A percentile compares a stretch with the other conserved stretches of the same genome.
Conservation (phyloP, 1,140 invertebrate species). For the Matsumurasca onukii region DNA sequence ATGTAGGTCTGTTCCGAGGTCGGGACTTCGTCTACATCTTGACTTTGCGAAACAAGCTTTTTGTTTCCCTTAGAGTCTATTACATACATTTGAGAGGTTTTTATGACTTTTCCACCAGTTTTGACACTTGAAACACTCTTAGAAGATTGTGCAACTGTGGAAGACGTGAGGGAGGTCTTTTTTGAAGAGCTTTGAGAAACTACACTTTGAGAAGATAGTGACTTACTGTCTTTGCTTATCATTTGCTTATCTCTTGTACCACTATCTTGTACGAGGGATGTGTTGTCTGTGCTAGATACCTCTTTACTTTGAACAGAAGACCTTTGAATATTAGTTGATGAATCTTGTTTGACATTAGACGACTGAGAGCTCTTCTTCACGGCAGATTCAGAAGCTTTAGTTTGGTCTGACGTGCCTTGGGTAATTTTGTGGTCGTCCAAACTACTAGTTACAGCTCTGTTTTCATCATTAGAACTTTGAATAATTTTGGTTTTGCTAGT, state of each 20-base stretch:
- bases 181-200: conserved; percentile 2
- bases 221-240: background rate
- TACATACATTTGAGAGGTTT: conserved; percentile 24
- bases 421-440: background rate
- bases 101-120: conserved; percentile 20
- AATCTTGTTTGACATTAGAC: background rate
- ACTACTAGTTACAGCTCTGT: background rate
- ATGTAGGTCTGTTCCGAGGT: background rate
- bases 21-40: conserved; percentile 12
- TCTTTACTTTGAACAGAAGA: too few relatives aligned
- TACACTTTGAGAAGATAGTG: conserved; percentile 10
- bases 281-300: too few relatives aligned
- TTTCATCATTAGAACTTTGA: background rate
- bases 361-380: background rate
- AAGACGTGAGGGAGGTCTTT: background rate
- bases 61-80: conserved; percentile 23
- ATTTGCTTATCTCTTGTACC: background rate
- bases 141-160: conserved; percentile 17
- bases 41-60: conserved; percentile 22
- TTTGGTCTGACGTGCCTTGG: too few relatives aligned
- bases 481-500: background rate
- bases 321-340: too few relatives aligned
- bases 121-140: conserved; percentile 23
- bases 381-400: background rate
- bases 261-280: too few relatives aligned